phyloP scores from a whole-genome alignment of 1,140 invertebrate species.

The Hylyphantes graminicola region DNA sequence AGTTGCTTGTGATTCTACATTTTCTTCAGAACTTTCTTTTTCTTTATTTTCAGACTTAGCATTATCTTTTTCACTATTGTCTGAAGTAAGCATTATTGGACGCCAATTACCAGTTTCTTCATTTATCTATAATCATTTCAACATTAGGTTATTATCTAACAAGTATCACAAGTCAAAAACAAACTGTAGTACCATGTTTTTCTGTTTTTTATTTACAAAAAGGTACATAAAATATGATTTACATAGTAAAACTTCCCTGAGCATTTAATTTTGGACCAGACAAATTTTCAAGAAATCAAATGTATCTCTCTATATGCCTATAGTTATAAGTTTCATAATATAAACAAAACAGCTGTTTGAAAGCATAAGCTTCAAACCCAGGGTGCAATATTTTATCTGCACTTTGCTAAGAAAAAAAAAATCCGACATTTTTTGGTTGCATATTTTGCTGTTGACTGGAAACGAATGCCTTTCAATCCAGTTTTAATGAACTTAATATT shows the following conservation, averaged over 20 bases:
- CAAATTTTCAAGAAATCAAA: not conserved
- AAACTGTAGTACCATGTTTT: too few relatives aligned
- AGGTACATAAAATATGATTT: not conserved
- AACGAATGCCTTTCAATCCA: too few relatives aligned
- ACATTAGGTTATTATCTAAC: not conserved
- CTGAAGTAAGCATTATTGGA: constrained; percentile 82
- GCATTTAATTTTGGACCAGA: not conserved
- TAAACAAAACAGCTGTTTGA: too few relatives aligned
- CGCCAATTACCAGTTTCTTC: constrained; percentile 85
- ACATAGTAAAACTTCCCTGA: not conserved
- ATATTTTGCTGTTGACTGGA: too few relatives aligned
- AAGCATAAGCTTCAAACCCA: too few relatives aligned
- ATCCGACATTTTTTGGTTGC: too few relatives aligned
- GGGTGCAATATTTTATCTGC: too few relatives aligned
- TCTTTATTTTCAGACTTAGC: constrained; percentile 20
- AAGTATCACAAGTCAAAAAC: too few relatives aligned
- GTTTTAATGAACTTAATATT: too few relatives aligned
- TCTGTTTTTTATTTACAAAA: too few relatives aligned
- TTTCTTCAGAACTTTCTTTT: constrained; percentile 63
- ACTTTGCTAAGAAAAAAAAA: too few relatives aligned
- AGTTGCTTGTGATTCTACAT: constrained; percentile 23
- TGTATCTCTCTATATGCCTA: not conserved
- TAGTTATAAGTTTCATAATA: too few relatives aligned
- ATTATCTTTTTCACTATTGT: constrained; percentile 65
- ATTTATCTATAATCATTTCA: constrained; percentile 70